Evolutionary conservation across 1,140 invertebrate genomes (phyloP).

Genomic region (Hylaeus volcanicus): DNA sequence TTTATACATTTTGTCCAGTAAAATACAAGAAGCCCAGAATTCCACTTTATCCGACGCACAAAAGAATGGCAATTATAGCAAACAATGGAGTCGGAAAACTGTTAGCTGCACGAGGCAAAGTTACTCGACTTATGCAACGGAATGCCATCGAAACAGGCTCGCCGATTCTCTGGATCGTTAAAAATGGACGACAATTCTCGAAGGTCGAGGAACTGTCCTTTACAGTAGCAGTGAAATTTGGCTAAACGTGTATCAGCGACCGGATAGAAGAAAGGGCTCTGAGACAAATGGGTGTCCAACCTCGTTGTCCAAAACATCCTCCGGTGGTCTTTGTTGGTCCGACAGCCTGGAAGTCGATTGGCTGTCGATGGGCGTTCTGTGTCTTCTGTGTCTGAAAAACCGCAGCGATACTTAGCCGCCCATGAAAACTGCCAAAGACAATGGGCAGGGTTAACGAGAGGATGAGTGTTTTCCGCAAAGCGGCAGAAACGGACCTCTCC

Average conservation of each 20-base stretch:
- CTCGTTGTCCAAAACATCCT: not conserved
- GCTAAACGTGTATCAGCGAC: not conserved
- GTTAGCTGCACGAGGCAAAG: not conserved
- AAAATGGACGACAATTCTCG: not conserved
- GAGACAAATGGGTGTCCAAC: not conserved
- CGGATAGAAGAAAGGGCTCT: not conserved
- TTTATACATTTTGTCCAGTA: too few species aligned
- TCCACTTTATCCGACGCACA: not conserved
- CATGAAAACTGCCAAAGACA: slow-evolving; percentile 30
- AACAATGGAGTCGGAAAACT: not conserved
- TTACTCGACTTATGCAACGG: not conserved
- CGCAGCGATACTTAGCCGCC: not conserved
- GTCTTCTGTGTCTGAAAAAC: slow-evolving; percentile 24
- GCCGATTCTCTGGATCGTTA: not conserved
- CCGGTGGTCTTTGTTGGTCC: not conserved
- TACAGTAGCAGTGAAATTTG: not conserved
- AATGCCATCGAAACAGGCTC: too few species aligned
- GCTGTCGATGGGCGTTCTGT: not conserved
- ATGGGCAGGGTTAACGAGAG: slow-evolving; percentile 17
- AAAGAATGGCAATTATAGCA: too few species aligned
- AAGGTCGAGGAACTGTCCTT: too few species aligned
- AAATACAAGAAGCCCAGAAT: too few species aligned
- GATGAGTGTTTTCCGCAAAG: slow-evolving; percentile 37
- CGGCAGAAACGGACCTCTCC: slow-evolving; percentile 12
- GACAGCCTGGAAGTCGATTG: not conserved